Base-by-base conservation (phyloP, 2,888 invertebrate species). In the Pterostichus niger region DNA sequence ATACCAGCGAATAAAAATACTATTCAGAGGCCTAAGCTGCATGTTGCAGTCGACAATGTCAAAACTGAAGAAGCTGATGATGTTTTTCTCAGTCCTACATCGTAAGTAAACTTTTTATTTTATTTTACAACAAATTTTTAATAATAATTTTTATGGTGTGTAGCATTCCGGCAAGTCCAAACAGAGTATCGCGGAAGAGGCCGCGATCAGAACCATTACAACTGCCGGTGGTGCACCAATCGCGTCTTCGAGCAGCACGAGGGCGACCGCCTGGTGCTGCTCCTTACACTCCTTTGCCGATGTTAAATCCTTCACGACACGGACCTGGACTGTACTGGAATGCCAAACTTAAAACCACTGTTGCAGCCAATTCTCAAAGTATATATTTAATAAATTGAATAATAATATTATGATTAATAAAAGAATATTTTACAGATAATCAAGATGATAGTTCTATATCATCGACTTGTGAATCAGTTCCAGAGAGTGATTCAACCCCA, bases 281-380 rank as follows among this genome's bases (percentile, higher is more conserved):
- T 10, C 93, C 93, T 84, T 99, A 96, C 90, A 99, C 98, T 0
- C 98, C 99, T 11, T 96, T 97, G 35, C 99, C 99, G 0, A 96
- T 99, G 88, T 91, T 99, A 80, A 97, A 97, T 88, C 99, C 99
- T 0, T 95, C 97, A 84, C 93, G 99, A 85, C 94, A 94, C 85
- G 98, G 98, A 0, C 93, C 96, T 0, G 99, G 99, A 0, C 91
- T 99, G 2, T 97, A 95, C 88, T 93, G 93, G 87, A 92, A 92
- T 85, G 89, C 91, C 7, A 88, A 87, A 85, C 84, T 88, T 81
- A 89, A 88, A 84, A 84, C 82, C 11, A 88, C 86, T 2, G 64
- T 76, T 17, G 81, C 61, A 17, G 68, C 54, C 24, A 83, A 78
- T 64, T 49, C 44, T 56, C 81, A 59, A 61, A 64, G 83, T 83